phyloP scores from a whole-genome alignment of 2,888 invertebrate species.

The Microplitis manilae region DNA sequence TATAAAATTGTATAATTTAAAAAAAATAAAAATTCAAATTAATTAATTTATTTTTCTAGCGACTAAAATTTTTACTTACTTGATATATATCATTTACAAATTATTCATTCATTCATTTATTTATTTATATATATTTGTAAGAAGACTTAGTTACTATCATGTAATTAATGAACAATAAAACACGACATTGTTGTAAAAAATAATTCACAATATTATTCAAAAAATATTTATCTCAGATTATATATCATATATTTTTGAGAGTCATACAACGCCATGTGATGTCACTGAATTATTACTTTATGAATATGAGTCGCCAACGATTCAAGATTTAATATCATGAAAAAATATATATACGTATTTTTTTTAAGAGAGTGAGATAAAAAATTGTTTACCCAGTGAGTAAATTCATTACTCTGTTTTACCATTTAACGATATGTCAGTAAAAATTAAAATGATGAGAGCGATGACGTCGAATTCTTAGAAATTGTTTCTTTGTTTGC shows the following conservation, averaged over 20 bases:
- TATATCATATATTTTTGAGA: not conserved
- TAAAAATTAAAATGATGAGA: no score
- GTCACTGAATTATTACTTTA: not conserved
- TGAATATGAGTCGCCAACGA: not conserved
- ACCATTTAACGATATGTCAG: no score
- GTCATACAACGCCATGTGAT: not conserved
- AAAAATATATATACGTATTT: no score
- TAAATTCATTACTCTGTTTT: no score
- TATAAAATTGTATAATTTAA: no score
- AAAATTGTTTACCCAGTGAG: no score
- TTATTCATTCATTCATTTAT: not conserved
- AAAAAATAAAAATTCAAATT: slow-evolving; percentile 14
- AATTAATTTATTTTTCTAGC: slow-evolving; percentile 27
- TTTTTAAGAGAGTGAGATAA: no score
- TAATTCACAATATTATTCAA: not conserved
- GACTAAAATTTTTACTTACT: not conserved
- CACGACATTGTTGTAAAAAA: not conserved
- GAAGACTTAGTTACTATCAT: not conserved
- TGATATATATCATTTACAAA: not conserved
- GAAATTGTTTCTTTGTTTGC: no score
- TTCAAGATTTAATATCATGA: no score
- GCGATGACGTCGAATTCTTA: no score
- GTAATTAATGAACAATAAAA: not conserved
- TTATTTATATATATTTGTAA: not conserved
- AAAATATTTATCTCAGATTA: not conserved